A percentile compares a stretch with the other conserved stretches of the same genome.
phyloP scores from a whole-genome alignment of 2,888 invertebrate species.

The Adelphocoris suturalis region DNA sequence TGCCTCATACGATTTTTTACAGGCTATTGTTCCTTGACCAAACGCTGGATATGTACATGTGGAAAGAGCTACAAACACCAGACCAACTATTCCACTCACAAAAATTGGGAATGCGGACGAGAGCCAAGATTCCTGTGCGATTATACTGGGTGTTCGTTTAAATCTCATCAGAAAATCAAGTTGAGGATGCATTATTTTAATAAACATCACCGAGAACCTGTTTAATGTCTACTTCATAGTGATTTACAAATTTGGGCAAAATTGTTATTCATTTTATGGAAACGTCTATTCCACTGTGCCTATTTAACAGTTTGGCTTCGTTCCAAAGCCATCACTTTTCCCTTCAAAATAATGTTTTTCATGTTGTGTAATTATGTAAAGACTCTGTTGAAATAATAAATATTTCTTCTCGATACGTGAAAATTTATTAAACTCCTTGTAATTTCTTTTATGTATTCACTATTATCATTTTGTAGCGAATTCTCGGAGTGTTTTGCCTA shows the following conservation, averaged over 20 bases:
- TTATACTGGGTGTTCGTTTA: neutral
- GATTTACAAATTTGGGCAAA: too few relatives aligned
- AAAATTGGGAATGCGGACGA: neutral
- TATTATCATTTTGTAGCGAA: too few relatives aligned
- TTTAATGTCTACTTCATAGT: too few relatives aligned
- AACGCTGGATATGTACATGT: neutral
- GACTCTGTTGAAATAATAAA: too few relatives aligned
- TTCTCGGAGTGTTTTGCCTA: too few relatives aligned
- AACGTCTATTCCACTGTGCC: neutral
- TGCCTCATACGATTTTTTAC: neutral
- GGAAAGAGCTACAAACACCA: slow-evolving; percentile 14
- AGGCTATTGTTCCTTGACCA: neutral
- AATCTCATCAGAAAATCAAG: neutral
- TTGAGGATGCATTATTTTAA: slow-evolving; percentile 30
- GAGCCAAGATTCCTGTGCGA: neutral
- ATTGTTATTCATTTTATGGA: neutral
- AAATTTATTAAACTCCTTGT: too few relatives aligned
- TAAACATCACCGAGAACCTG: neutral
- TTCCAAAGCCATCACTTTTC: too few relatives aligned
- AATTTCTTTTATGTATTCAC: too few relatives aligned
- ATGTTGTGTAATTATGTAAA: too few relatives aligned
- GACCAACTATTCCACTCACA: neutral
- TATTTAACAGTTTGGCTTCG: too few relatives aligned
- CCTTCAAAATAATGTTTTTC: too few relatives aligned
- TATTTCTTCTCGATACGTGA: too few relatives aligned